Conservation (phyloP, 2,888 invertebrate species). For the Neoscelio sp. region DNA sequence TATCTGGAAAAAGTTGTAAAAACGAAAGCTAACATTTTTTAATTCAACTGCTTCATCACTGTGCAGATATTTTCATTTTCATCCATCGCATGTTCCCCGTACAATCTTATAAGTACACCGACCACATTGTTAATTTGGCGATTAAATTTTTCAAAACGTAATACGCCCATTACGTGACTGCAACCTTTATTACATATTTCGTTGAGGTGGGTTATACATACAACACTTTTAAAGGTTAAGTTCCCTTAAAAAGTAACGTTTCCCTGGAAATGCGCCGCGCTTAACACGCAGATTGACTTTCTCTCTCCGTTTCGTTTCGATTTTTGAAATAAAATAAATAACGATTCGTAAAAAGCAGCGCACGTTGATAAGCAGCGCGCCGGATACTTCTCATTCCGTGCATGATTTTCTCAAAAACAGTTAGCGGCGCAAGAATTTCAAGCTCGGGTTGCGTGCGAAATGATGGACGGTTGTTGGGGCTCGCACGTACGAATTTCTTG, state of each 20-base stretch:
- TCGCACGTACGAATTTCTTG: conserved; percentile 33
- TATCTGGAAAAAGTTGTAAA: too few species aligned
- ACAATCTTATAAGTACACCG: too few species aligned
- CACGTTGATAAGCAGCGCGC: not conserved
- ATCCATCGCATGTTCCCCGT: too few species aligned
- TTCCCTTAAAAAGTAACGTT: conserved; percentile 41
- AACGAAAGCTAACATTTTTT: too few species aligned
- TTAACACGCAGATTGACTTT: conserved; percentile 27
- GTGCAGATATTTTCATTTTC: too few species aligned
- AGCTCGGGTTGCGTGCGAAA: conserved; percentile 34
- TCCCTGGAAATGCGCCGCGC: conserved; percentile 15
- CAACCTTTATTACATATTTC: conserved; percentile 47
- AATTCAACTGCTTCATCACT: too few species aligned
- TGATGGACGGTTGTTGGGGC: conserved; percentile 17
- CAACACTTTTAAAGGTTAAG: conserved; percentile 35
- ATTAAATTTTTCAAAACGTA: conserved; percentile 13
- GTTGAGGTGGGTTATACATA: conserved; percentile 5
- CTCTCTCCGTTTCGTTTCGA: conserved; percentile 2
- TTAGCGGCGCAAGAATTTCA: not conserved
- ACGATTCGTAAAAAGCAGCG: not conserved
- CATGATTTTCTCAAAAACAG: conserved; percentile 18
- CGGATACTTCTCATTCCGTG: not conserved
- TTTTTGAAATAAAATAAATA: conserved; percentile 12
- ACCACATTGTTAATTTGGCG: conserved; percentile 27
- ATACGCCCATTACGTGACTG: conserved; percentile 42